phyloP scores from a whole-genome alignment of 2,113 vertebrate species.

The Pangasianodon hypophthalmus region DNA sequence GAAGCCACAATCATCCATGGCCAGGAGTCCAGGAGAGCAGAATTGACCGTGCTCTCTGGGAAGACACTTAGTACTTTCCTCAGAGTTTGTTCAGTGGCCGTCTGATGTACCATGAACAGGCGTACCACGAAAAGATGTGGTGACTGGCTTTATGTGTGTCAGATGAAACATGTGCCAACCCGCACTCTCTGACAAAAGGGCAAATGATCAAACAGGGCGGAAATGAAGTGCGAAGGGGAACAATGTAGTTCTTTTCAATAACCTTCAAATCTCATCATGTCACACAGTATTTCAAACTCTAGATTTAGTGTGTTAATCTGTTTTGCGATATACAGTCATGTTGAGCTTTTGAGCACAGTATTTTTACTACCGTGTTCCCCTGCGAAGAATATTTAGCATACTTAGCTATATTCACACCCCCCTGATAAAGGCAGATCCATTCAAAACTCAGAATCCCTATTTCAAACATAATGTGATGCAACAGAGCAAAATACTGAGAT shows the following conservation, averaged over 20 bases:
- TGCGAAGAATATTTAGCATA: not conserved
- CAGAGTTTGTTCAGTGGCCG: not conserved
- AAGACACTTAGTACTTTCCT: too few relatives aligned
- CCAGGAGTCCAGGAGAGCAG: not conserved
- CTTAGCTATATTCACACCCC: too few relatives aligned
- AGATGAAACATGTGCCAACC: not conserved
- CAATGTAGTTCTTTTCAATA: not conserved
- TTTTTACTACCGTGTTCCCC: too few relatives aligned
- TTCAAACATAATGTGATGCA: not conserved
- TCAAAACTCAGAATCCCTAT: not conserved
- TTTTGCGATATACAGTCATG: too few relatives aligned
- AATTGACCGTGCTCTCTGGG: not conserved
- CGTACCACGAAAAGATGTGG: not conserved
- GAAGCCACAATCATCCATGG: not conserved
- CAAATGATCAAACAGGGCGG: not conserved
- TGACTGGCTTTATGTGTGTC: not conserved
- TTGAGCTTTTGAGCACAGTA: not conserved
- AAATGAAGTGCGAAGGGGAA: not conserved
- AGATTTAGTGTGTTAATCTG: too few relatives aligned
- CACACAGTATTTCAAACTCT: too few relatives aligned
- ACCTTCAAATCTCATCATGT: too few relatives aligned
- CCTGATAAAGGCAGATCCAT: not conserved
- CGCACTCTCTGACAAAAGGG: too few relatives aligned
- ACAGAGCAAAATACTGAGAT: too few relatives aligned
- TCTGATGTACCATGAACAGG: not conserved